phyloP scores from a whole-genome alignment of 2,888 invertebrate species.

The Monoplex corrugatus region DNA sequence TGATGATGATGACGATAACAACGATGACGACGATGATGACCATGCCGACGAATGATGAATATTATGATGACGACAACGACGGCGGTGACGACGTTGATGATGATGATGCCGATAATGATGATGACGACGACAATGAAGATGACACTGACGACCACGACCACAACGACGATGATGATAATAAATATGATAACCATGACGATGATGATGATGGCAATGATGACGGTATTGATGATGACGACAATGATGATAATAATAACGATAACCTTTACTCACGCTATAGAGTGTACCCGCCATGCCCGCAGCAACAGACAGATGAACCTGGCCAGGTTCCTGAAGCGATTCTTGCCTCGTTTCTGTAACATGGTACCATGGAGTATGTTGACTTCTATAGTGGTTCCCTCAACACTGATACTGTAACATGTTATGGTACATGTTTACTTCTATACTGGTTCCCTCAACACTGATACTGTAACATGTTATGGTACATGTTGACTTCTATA shows the following conservation, averaged over 20 bases:
- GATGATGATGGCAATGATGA: background rate
- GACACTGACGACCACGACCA: background rate
- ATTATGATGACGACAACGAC: background rate
- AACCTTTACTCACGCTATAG: conserved; percentile 64
- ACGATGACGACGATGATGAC: background rate
- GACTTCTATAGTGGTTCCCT: too few relatives aligned
- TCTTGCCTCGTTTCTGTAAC: conserved; percentile 38
- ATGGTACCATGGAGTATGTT: background rate
- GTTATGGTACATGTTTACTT: too few relatives aligned
- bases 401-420: too few relatives aligned
- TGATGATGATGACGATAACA: background rate
- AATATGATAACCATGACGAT: too few relatives aligned
- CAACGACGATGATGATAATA: background rate
- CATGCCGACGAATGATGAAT: background rate
- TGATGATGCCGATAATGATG: background rate
- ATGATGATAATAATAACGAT: background rate
- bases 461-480: too few relatives aligned
- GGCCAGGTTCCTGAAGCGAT: conserved; percentile 61
- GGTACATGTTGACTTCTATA: too few relatives aligned
- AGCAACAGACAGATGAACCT: conserved; percentile 66
- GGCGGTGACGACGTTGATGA: background rate
- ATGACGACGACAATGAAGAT: background rate
- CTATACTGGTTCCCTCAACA: too few relatives aligned
- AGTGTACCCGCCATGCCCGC: conserved; percentile 68
- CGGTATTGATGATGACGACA: background rate